Conservation (phyloP, 2,797 vertebrate species). For the Muscicapa striata region DNA sequence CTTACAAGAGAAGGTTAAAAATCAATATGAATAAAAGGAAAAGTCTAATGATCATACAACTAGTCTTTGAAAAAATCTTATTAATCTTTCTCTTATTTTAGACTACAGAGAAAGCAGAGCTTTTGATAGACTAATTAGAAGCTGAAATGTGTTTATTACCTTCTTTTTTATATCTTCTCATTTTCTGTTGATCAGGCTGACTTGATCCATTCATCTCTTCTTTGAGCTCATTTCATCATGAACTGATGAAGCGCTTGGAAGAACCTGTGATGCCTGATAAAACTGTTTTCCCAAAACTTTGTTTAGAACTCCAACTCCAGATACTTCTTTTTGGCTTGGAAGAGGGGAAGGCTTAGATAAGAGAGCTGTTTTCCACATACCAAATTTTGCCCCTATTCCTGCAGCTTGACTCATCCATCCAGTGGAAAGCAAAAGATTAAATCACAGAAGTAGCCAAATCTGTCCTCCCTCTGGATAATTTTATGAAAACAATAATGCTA, state of each 20-base stretch:
- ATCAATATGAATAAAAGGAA: constrained; percentile 19
- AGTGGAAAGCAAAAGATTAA: not conserved
- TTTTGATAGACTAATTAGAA: constrained; percentile 70
- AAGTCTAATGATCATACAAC: constrained; percentile 2
- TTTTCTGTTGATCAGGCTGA: constrained; percentile 22
- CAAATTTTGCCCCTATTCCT: not conserved
- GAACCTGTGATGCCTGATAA: not conserved
- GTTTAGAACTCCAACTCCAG: not conserved
- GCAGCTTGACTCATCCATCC: not conserved
- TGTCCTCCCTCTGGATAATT: not conserved
- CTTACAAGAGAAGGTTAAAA: constrained; percentile 49
- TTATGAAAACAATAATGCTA: not conserved
- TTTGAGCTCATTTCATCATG: constrained; percentile 36
- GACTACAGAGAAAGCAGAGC: constrained; percentile 5
- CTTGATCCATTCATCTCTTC: constrained; percentile 14
- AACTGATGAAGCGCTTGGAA: constrained; percentile 23
- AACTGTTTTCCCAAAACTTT: constrained; percentile 22
- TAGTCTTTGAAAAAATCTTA: constrained; percentile 46
- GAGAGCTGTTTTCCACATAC: not conserved
- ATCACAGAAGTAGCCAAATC: not conserved
- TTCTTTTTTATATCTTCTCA: constrained; percentile 17
- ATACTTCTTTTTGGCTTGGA: not conserved
- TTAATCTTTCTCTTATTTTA: constrained; percentile 56
- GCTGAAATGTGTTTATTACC: constrained; percentile 63
- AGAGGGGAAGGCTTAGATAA: not conserved